These are phyloP conservation scores for Physeter macrocephalus DNA, from an alignment of 2,113 vertebrate species.

Conservation along the genomic window DNA sequence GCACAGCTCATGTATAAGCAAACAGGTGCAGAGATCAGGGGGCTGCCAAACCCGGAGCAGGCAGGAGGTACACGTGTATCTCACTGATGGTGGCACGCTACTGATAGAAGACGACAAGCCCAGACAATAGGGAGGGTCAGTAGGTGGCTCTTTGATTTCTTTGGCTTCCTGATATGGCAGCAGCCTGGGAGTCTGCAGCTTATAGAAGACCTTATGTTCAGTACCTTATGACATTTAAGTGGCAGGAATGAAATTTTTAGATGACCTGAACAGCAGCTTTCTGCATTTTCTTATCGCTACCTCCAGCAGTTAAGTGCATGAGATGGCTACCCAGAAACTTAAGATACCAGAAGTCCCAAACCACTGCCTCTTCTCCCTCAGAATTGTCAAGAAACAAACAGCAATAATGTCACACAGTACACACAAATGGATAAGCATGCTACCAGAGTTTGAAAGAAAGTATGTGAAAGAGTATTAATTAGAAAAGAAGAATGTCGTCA, in stretches of 20 bases:
- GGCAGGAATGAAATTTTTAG: neutral
- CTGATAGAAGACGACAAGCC: slow-evolving; percentile 81
- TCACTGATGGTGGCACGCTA: slow-evolving; percentile 76
- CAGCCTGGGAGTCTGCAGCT: slow-evolving; percentile 70
- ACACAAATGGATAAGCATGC: neutral
- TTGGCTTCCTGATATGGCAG: slow-evolving; percentile 70
- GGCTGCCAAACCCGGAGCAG: slow-evolving; percentile 77
- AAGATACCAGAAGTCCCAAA: neutral
- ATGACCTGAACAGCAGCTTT: neutral
- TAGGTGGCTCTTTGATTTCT: slow-evolving; percentile 84
- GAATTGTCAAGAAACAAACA: neutral
- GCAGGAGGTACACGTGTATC: slow-evolving; percentile 82
- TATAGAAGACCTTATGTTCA: slow-evolving; percentile 35
- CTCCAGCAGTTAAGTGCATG: neutral
- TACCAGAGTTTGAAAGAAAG: neutral
- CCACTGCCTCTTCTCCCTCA: rapidly evolving
- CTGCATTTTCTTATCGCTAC: neutral
- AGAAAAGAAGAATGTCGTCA: neutral
- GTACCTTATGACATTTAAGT: slow-evolving; percentile 12
- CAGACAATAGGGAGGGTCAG: slow-evolving; percentile 82
- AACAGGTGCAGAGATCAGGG: slow-evolving; percentile 81
- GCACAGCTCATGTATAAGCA: slow-evolving; percentile 84
- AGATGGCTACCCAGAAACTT: neutral
- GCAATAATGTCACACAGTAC: neutral
- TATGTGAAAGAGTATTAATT: neutral